A percentile compares a stretch with the other conserved stretches of the same genome.
These are phyloP conservation scores for Folsomia manolachei DNA, from an alignment of 2,888 invertebrate genomes.

Conservation along the genomic window DNA sequence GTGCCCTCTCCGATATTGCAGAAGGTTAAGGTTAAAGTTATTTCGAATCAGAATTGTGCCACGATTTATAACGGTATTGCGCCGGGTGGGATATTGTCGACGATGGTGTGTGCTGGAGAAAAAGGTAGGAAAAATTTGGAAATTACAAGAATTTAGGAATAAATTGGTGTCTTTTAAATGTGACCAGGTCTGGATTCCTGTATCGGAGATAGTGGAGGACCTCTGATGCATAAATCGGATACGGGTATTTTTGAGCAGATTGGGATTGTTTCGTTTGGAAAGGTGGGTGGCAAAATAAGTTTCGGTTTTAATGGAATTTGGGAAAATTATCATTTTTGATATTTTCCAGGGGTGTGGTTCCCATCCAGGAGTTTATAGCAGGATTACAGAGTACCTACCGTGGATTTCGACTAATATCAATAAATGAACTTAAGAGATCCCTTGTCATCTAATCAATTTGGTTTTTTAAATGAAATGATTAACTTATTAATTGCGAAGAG, in stretches of 20 bases:
- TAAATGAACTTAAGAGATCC: constrained; percentile 19
- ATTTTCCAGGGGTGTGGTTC: too few species aligned
- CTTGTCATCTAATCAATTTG: too few species aligned
- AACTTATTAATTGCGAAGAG: too few species aligned
- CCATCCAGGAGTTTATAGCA: constrained; percentile 78
- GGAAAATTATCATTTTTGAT: neutral
- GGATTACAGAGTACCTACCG: constrained; percentile 75
- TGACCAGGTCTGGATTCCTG: constrained; percentile 12
- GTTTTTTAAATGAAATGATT: too few species aligned
- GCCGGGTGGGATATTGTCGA: constrained; percentile 81
- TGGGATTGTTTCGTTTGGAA: constrained; percentile 35
- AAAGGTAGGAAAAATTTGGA: constrained; percentile 4
- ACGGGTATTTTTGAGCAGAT: constrained; percentile 25
- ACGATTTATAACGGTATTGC: constrained; percentile 78
- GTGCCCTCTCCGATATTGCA: constrained; percentile 67
- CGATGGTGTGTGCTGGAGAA: constrained; percentile 83
- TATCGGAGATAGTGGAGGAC: constrained; percentile 20
- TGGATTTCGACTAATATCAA: constrained; percentile 76
- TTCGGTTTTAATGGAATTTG: neutral
- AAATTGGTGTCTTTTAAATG: constrained; percentile 65
- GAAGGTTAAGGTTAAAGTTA: constrained; percentile 79
- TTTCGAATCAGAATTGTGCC: constrained; percentile 75
- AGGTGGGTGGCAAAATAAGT: constrained; percentile 57
- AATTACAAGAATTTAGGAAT: constrained; percentile 56
- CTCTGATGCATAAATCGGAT: constrained; percentile 22